Percentiles rank a stretch among this genome's conserved stretches.
phyloP scores from a whole-genome alignment of 2,113 vertebrate species.

The Conger conger region DNA sequence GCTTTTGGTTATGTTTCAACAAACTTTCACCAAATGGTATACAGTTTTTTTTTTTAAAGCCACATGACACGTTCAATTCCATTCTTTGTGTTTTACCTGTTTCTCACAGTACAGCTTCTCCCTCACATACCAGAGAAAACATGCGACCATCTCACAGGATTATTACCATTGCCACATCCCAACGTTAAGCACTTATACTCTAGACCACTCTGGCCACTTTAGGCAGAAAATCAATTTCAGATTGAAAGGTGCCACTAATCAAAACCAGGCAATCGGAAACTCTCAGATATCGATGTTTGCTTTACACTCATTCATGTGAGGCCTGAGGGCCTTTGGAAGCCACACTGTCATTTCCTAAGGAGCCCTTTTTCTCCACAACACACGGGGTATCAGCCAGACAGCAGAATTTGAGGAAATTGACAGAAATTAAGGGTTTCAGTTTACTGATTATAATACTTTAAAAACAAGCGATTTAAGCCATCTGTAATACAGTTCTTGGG shows the following conservation, averaged over 20 bases:
- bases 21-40: too few relatives aligned
- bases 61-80: not conserved
- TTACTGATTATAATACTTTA: conserved; percentile 20
- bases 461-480: conserved; percentile 16
- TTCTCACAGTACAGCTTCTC: not conserved
- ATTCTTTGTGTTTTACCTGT: not conserved
- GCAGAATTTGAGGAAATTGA: conserved; percentile 5
- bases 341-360: not conserved
- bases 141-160: not conserved
- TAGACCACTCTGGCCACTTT: not conserved
- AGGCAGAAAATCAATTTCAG: conserved; percentile 9
- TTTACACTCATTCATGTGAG: not conserved
- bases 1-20: too few relatives aligned
- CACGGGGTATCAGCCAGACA: not conserved
- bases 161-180: not conserved
- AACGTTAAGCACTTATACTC: not conserved
- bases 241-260: conserved; percentile 7
- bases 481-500: not conserved
- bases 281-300: conserved; percentile 1
- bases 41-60: too few relatives aligned
- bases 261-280: conserved; percentile 15
- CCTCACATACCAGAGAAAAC: not conserved
- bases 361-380: not conserved
- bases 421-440: conserved; percentile 29
- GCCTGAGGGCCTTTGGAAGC: not conserved